Percentiles rank a stretch among this genome's conserved stretches.
Conservation (phyloP, 2,113 vertebrate species). For the Circaetus gallicus region DNA sequence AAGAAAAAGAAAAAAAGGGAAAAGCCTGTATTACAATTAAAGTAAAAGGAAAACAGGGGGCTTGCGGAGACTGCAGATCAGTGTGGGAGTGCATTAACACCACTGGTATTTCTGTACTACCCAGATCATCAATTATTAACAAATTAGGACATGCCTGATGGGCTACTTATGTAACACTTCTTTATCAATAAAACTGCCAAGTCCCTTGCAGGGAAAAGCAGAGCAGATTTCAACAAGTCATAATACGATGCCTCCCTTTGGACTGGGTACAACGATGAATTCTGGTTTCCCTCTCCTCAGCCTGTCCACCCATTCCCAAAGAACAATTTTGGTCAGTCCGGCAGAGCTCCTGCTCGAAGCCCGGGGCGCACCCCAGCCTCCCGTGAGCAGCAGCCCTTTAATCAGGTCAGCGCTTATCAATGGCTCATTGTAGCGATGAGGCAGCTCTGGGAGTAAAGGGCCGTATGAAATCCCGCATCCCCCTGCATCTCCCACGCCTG, state of each 20-base stretch:
- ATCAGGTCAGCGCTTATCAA: background rate
- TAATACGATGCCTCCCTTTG: background rate
- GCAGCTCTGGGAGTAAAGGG: fast-evolving
- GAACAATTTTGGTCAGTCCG: background rate
- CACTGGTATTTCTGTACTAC: background rate
- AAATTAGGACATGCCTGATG: constrained; percentile 29
- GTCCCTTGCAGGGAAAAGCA: background rate
- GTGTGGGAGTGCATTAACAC: background rate
- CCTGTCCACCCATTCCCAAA: background rate
- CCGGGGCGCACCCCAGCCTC: background rate
- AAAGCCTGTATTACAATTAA: background rate
- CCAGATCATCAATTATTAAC: constrained; percentile 51
- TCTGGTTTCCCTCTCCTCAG: background rate
- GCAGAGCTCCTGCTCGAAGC: background rate
- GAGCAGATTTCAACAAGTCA: background rate
- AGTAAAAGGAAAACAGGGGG: background rate
- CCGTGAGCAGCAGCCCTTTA: background rate
- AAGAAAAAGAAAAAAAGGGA: background rate
- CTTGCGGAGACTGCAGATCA: background rate
- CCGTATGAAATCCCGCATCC: background rate
- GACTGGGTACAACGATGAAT: background rate
- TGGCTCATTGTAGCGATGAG: background rate
- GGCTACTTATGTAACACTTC: background rate
- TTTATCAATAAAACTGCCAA: constrained; percentile 34
- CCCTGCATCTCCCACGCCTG: background rate